Conservation (phyloP, 2,113 vertebrate species). For the Scomber colias region DNA sequence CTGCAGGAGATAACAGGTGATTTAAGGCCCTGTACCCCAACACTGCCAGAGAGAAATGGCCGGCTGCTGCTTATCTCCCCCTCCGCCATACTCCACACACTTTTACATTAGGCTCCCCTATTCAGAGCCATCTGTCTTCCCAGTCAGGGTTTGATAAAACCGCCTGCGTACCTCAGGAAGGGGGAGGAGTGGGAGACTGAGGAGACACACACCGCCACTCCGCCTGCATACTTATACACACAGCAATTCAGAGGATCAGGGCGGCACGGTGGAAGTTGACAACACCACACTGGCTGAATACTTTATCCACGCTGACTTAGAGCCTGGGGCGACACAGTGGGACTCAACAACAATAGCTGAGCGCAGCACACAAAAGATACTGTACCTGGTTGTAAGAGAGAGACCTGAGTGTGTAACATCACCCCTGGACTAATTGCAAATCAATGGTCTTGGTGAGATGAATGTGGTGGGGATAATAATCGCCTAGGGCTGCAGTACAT, state of each 20-base stretch:
- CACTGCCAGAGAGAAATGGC: slow-evolving; percentile 78
- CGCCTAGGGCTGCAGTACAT: slow-evolving; percentile 49
- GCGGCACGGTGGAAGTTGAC: slow-evolving; percentile 49
- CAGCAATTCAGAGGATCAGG: slow-evolving; percentile 50
- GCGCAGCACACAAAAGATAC: slow-evolving; percentile 40
- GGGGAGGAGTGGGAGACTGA: slow-evolving; percentile 51
- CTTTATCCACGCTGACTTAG: slow-evolving; percentile 63
- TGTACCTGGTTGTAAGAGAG: slow-evolving; percentile 55
- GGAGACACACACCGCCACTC: slow-evolving; percentile 48
- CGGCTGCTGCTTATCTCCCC: slow-evolving; percentile 81
- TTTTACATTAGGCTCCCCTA: slow-evolving; percentile 84
- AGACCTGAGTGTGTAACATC: slow-evolving; percentile 58
- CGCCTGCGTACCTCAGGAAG: slow-evolving; percentile 62
- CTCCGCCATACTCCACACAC: slow-evolving; percentile 80
- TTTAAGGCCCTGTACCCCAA: slow-evolving; percentile 81
- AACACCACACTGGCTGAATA: slow-evolving; percentile 53
- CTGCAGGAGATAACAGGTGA: slow-evolving; percentile 86
- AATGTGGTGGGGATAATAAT: slow-evolving; percentile 67
- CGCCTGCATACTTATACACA: slow-evolving; percentile 71
- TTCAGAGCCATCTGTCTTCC: slow-evolving; percentile 85
- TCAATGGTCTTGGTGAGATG: slow-evolving; percentile 72
- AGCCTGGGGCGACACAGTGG: slow-evolving; percentile 61
- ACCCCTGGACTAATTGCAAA: slow-evolving; percentile 77
- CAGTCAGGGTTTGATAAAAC: slow-evolving; percentile 83
- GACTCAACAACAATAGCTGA: slow-evolving; percentile 61